Evolutionary conservation across 2,888 invertebrate species (phyloP).

Genomic region (Ypsolopha sequella): DNA sequence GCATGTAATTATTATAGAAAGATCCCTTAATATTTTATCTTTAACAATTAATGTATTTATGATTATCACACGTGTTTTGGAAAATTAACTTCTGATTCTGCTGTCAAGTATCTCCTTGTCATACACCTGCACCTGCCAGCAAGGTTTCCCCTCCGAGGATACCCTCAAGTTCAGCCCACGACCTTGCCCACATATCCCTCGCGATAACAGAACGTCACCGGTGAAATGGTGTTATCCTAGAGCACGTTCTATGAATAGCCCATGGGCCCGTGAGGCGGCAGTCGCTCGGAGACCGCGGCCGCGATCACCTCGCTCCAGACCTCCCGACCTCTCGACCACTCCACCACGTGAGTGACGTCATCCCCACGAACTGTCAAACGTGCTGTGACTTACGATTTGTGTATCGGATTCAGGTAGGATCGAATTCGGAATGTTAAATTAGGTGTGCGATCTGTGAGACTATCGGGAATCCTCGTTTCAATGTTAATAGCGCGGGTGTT

Average conservation of each 20-base stretch:
- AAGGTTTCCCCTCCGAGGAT: no score
- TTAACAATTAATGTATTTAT: no score
- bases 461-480: neutral
- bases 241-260: conserved; percentile 50
- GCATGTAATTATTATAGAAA: no score
- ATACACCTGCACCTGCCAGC: no score
- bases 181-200: conserved; percentile 36
- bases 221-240: conserved; percentile 36
- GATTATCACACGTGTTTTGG: no score
- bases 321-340: conserved; percentile 56
- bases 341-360: conserved; percentile 44
- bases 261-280: conserved; percentile 33
- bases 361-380: neutral
- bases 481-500: conserved; percentile 34
- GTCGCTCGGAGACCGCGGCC: conserved; percentile 65
- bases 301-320: conserved; percentile 60
- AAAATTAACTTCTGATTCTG: no score
- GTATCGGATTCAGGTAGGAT: conserved; percentile 1
- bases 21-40: no score
- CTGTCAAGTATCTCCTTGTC: no score
- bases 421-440: neutral
- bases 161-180: conserved; percentile 8
- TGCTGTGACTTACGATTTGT: neutral
- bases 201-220: conserved; percentile 30
- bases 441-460: neutral